Base-by-base conservation (phyloP, 2,888 invertebrate genomes). In the Ectemnius lituratus region DNA sequence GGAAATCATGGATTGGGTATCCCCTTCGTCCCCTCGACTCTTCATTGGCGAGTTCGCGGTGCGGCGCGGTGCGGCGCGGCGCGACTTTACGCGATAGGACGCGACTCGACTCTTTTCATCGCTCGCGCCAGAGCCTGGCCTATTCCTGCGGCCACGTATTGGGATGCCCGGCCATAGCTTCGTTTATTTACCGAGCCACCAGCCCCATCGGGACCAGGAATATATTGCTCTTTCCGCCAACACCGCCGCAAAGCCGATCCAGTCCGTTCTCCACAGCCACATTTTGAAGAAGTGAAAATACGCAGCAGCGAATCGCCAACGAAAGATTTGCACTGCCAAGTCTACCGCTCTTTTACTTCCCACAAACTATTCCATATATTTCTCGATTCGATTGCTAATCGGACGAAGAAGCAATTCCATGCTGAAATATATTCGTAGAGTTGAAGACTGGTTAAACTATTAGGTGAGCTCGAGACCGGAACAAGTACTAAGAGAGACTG, bases 1-100 rank as follows among this genome's bases (percentile, higher is more conserved):
- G 86, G 83, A 86, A 87, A 87, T 85, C 86, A 83, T 83, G 84
- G 85, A 85, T 84, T 83, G 83, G 83, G 83, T 79, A 80, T 85
- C 81, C 80, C 80, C 76, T 66, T 70, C 64, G 47, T 71, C 59
- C 67, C 67, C 72, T 62, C 74, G 75, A 6, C 37, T 37, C 37
- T 37, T 37, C 37, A 37, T 37, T 37, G 37, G 37, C 37, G 37
- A 6, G 37, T 23, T 23, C 37, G 37, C 37, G 37, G 37, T 11
- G 11, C 59, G 49, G 47, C 57, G 57, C 67, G 23, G 20, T 20
- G n/a, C 63, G 11, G 8, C 28, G 63, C 71, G 72, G 64, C 73
- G 63, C 76, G 28, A 37, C 37, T 37, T 37, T 37, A 37, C 37
- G 37, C 37, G 69, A 64, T 71, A 68, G 72, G 58, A 62, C 27